These are phyloP conservation scores for Lasioglossum leucozonium DNA, from an alignment of 2,888 invertebrate species.

Conservation along the genomic window DNA sequence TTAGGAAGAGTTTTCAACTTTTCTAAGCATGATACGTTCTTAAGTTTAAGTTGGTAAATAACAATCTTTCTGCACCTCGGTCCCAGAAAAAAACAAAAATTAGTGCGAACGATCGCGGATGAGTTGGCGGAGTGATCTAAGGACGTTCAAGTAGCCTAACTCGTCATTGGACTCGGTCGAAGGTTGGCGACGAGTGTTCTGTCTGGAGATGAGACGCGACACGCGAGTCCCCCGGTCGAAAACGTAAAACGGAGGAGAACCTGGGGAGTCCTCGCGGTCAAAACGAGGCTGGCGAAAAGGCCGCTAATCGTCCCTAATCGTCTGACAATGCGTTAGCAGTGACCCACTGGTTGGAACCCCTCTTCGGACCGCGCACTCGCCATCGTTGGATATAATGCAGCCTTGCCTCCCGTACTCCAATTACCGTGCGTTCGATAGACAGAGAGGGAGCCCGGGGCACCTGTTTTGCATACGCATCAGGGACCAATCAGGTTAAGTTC, in stretches of 20 bases:
- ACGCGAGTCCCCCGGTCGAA: constrained; percentile 13
- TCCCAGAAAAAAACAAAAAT: no score
- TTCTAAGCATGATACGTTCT: neutral
- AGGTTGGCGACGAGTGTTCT: neutral
- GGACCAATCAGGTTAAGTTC: constrained; percentile 80
- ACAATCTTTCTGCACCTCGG: no score
- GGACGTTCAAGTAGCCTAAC: neutral
- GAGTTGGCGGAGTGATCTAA: neutral
- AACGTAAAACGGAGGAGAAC: constrained; percentile 27
- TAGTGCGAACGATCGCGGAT: no score
- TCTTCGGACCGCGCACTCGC: constrained; percentile 70
- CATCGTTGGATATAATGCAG: constrained; percentile 77
- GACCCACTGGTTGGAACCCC: constrained; percentile 80
- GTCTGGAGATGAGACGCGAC: neutral
- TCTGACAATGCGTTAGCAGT: constrained; percentile 82
- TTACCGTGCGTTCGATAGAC: constrained; percentile 75
- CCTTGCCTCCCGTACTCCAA: constrained; percentile 82
- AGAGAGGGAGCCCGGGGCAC: constrained; percentile 73
- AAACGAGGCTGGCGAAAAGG: constrained; percentile 70
- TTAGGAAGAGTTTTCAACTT: neutral
- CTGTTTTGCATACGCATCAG: constrained; percentile 82
- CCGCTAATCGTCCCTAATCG: constrained; percentile 79
- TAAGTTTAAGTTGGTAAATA: neutral
- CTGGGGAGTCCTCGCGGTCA: constrained; percentile 45
- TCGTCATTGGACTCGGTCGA: neutral